These are phyloP conservation scores for Phorcus lineatus DNA, from an alignment of 2,888 invertebrate species.

Conservation along the genomic window DNA sequence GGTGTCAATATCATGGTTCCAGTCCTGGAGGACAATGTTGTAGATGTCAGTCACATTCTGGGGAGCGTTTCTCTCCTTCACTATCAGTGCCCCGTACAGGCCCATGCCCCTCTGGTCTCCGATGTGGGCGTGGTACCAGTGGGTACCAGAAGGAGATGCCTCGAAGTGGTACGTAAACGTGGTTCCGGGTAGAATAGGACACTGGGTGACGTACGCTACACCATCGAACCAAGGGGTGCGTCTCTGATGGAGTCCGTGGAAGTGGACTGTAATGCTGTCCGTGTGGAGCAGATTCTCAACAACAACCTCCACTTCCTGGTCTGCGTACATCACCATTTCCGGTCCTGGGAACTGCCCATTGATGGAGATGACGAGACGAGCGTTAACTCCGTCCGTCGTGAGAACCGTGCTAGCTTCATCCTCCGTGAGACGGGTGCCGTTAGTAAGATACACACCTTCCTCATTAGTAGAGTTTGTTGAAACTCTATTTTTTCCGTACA, in stretches of 20 bases:
- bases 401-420: no score
- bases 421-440: neutral
- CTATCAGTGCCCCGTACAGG: no score
- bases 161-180: conserved; percentile 52
- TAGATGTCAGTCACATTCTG: conserved; percentile 20
- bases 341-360: conserved; percentile 58
- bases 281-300: conserved; percentile 48
- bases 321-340: no score
- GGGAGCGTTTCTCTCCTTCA: conserved; percentile 20
- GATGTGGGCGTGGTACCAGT: conserved; percentile 57
- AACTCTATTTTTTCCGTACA: conserved; percentile 33
- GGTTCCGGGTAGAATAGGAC: conserved; percentile 51
- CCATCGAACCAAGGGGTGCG: conserved; percentile 58
- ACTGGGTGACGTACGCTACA: conserved; percentile 55
- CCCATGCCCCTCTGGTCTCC: conserved; percentile 50
- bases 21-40: conserved; percentile 8
- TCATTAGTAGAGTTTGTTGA: neutral
- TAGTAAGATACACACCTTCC: conserved; percentile 31
- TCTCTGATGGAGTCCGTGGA: no score
- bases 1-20: no score
- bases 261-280: no score
- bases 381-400: no score
- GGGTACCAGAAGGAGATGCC: no score
- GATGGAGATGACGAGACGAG: conserved; percentile 51
- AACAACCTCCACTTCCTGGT: conserved; percentile 41